Evolutionary conservation across 2,797 vertebrate genomes (phyloP), one percentile per base, ranked within the genome.

Genomic region (Sorex maritimensis): DNA sequence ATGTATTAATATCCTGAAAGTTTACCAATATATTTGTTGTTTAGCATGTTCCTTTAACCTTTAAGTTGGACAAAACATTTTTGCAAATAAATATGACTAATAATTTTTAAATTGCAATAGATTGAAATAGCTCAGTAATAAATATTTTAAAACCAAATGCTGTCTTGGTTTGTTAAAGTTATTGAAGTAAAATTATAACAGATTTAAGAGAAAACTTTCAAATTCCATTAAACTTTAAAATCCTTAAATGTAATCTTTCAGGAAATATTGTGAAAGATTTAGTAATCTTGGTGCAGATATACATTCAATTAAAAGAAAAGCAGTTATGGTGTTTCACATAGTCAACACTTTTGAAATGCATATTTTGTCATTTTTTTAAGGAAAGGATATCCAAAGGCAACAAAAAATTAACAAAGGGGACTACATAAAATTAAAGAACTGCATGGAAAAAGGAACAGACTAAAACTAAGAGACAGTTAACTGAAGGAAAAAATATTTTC

Each of bases 231-330:
- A 93, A 74, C 9, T 94, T 91, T 92, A 55, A 93, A 94, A 88
- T 19, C 69, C 24, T 72, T 61, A 69, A 19, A 41, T 74, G 83
- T 90, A 88, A n/a, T 90, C 75, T 86, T 93, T 91, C 83, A 84
- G 81, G 95, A 95, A 95, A 75, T 58, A 67, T 38, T 79, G 38
- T 90, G 72, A 92, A 83, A 92, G 90, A 89, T 95, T 86, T 83
- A 69, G 81, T 86, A 77, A 21, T 80, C 38, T 72, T 92, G 8
- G 28, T 58, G 68, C 73, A 61, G 88, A 94, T 67, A 24, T 92
- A 77, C 41, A 30, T 87, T 87, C 28, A 94, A 80, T 95, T 91
- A 95, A 93, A 77, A 15, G 30, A 86, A 73, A 34, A 93, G 88
- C 82, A 93, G 86, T 73, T 9, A 41, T 28, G 72, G 61, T 93